Base-by-base conservation (phyloP, 2,113 vertebrate genomes). In the Cololabis saira region DNA sequence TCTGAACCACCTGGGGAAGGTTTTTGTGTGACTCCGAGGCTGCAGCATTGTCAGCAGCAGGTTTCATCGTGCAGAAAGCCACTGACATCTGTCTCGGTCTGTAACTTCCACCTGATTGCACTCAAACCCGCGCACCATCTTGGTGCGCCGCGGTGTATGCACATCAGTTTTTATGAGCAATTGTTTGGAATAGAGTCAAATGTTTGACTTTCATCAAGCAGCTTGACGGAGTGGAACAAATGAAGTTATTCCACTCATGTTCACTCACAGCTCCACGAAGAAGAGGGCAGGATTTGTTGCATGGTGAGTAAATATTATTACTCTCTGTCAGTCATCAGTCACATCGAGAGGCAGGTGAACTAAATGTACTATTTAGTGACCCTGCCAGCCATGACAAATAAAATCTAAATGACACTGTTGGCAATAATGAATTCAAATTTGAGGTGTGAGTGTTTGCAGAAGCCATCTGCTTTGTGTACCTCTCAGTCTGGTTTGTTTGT, bases 71-170 rank as follows among this genome's bases (percentile, higher is more conserved):
- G 71, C 48, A 47, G 67, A 67, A 82, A 64, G 51, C 73, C 62
- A 22, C 44, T 69, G 85, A 90, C 87, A 92, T 89, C 87, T 86
- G 90, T 80, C 81, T 62, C 58, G 10, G 56, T 63, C 79, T 52
- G 67, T 81, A 60, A 83, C 67, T 91, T 91, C 87, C 83, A 74
- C 81, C 55, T 77, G 78, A 85, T 50, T 80, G 85, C 62, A 57
- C 59, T 49, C 78, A 50, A n/a, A 86, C 86, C 67, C 73, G 80
- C 50, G 47, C 61, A 45, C 37, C 4, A 45, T 55, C 60, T 82
- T 71, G 87, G 81, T 82, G 40, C 67, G 50, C 66, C 52, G 40
- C 15, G 1, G 16, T 33, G 51, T 55, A 13, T 43, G 15, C 2
- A 4, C 48, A 22, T 71, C 44, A 43, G 56, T 80, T 79, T 86